These are phyloP conservation scores for Homalodisca vitripennis DNA, from an alignment of 1,140 invertebrate species.

Conservation along the genomic window DNA sequence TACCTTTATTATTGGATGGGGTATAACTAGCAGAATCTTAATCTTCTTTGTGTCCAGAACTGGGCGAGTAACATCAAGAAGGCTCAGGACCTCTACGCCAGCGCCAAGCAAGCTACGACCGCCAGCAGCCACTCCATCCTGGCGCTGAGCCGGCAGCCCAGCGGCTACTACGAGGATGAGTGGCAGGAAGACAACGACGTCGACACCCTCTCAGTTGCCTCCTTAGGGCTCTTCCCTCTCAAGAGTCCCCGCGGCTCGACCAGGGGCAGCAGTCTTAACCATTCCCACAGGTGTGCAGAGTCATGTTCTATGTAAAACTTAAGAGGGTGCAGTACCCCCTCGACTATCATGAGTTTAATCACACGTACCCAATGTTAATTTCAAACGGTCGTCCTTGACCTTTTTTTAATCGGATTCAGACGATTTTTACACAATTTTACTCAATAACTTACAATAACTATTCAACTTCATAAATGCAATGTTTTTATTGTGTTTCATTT, in stretches of 20 bases:
- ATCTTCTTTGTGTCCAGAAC: conserved; percentile 51
- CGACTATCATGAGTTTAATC: too few species aligned
- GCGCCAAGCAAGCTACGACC: conserved; percentile 53
- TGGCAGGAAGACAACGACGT: conserved; percentile 43
- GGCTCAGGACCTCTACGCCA: conserved; percentile 61
- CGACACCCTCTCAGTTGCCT: conserved; percentile 45
- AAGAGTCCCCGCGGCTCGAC: conserved; percentile 46
- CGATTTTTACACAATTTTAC: too few species aligned
- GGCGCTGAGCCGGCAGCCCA: conserved; percentile 38
- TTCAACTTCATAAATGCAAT: too few species aligned
- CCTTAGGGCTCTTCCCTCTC: conserved; percentile 42
- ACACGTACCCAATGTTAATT: too few species aligned
- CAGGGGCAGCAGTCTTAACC: conserved; percentile 46
- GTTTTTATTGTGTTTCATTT: too few species aligned
- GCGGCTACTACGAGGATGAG: conserved; percentile 38
- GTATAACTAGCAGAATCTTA: too few species aligned
- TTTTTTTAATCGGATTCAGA: too few species aligned
- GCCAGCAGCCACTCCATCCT: conserved; percentile 41
- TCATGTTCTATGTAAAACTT: too few species aligned
- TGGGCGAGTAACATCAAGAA: conserved; percentile 66
- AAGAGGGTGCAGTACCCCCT: too few species aligned
- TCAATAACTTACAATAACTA: too few species aligned
- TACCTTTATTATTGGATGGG: too few species aligned
- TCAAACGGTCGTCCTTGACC: too few species aligned
- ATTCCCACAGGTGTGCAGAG: conserved; percentile 50